Conservation (phyloP, 1,140 invertebrate genomes). For the Lordiphosa clarofinis region DNA sequence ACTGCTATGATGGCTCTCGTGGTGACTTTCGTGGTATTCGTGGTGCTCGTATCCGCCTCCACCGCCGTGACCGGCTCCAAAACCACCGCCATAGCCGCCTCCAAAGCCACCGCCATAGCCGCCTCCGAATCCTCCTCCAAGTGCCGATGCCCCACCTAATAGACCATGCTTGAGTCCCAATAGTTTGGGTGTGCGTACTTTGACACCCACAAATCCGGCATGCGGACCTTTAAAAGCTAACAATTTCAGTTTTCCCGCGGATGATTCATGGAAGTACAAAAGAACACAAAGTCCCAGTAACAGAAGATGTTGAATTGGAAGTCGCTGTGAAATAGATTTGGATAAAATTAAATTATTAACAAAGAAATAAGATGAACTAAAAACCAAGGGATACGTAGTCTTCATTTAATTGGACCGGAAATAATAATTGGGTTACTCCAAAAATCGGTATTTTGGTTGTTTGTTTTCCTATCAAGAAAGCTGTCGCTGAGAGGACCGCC, state of each 20-base stretch:
- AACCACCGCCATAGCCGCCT: conserved; percentile 38
- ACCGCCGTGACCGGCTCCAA: conserved; percentile 34
- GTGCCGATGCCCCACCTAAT: conserved; percentile 29
- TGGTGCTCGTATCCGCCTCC: conserved; percentile 55
- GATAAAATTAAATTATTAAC: too few relatives aligned
- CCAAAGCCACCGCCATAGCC: conserved; percentile 23
- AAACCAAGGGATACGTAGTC: too few relatives aligned
- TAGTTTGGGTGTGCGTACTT: conserved; percentile 53
- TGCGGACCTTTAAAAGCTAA: conserved; percentile 64
- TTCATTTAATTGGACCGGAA: too few relatives aligned
- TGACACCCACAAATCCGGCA: conserved; percentile 53
- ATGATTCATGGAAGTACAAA: conserved; percentile 16
- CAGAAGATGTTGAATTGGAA: conserved; percentile 9
- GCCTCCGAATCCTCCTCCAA: conserved; percentile 16
- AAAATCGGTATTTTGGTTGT: too few relatives aligned
- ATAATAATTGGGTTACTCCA: too few relatives aligned
- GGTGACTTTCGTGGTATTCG: conserved; percentile 44
- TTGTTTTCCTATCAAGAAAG: too few relatives aligned
- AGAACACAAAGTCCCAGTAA: conserved; percentile 35
- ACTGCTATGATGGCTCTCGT: conserved; percentile 56
- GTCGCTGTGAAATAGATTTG: conserved; percentile 10
- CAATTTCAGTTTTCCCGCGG: conserved; percentile 53
- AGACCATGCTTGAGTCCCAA: conserved; percentile 55
- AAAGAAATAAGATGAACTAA: too few relatives aligned
- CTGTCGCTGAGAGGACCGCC: too few relatives aligned